Evolutionary conservation across 2,797 vertebrate genomes (phyloP), one percentile per base, ranked within the genome.

Genomic region (Lagocephalus sceleratus): DNA sequence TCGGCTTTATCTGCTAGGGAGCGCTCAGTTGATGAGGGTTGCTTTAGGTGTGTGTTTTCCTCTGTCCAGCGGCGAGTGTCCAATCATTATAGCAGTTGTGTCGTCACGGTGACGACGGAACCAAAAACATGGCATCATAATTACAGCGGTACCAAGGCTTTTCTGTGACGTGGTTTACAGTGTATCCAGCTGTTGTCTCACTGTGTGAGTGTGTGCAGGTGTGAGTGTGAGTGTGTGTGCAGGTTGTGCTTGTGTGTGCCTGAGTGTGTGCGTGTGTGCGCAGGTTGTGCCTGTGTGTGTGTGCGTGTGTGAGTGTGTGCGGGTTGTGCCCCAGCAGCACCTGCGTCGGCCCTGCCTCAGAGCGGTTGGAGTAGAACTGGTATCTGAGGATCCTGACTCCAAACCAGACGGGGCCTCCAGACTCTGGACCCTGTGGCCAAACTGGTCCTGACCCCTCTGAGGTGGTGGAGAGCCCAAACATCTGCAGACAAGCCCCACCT

Each of bases 101-200:
- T 29, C 29, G 32, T 10, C 32, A 5, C 1, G 32, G 12, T 3
- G 32, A 14, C 32, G 53, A 73, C 44, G 73, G 9, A 84, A 87
- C 79, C 68, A 78, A 84, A 86, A 81, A 80, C 41, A 55, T 59
- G 46, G 41, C 39, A 16, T 22, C 39, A 25, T 43, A 73, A 77
- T 72, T 74, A 82, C 75, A 66, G 75, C 69, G 62, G 75, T 79
- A 84, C 75, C 65, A 67, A 77, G 61, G 61, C 54, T 71, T 78
- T 74, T 63, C 63, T 74, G 67, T 50, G 16, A 3, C 65, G 73
- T 73, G 68, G 57, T 86, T 84, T 75, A 73, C 53, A 63, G 56
- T 82, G 73, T 83, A 83, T 73, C 63, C 68, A 71, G 60, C 85
- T 82, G 21, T 80, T 71, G 73, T 78, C 68, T 81, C 71, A 73